Evolutionary conservation across 2,888 invertebrate genomes (phyloP), one percentile per base, ranked within the genome.

Genomic region (Parnassius glacialis): DNA sequence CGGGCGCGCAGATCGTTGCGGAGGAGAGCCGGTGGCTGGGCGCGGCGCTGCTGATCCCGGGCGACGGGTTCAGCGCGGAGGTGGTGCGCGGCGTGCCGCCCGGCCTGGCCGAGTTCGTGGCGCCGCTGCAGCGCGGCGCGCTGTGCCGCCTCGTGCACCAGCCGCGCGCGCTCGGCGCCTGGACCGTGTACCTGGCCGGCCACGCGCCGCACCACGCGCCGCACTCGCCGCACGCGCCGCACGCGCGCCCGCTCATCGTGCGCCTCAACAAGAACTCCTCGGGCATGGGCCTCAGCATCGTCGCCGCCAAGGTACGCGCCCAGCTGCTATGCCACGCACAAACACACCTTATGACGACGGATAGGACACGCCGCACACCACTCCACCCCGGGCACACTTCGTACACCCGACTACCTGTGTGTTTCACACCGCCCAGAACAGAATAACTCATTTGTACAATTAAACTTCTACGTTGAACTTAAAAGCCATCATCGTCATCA

Each of bases 211-310:
- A 72, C 68, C 92, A 72, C 68, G 71, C 74, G 94, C 94, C 93
- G 94, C 67, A 94, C 94, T 75, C 92, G 41, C 93, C 94, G 94
- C 75, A 92, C 53, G 93, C 94, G 92, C 93, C 92, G 92, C 45
- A 95, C 72, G 96, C 96, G 11, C 95, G 96, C 77, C 90, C 97
- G 64, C 95, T 97, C 79, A 93, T 96, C 61, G 97, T 99, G 73
- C 95, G 97, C 80, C 93, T 99, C 67, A 96, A 97, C 81, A 99
- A 99, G 91, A 97, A 97, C 76, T 95, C 96, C 67, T 97, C 97
- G 78, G 99, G 99, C 67, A 98, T 99, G 96, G 99, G 99, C 11
- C 93, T 99, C 73, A 99, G 98, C 79, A 99, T 99, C 75, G 99
- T 99, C 3, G 99, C 99, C 10, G 99, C 99, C 41, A 98, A 98